Evolutionary conservation across 2,797 vertebrate genomes (phyloP).

Genomic region (Capromys pilorides): DNA sequence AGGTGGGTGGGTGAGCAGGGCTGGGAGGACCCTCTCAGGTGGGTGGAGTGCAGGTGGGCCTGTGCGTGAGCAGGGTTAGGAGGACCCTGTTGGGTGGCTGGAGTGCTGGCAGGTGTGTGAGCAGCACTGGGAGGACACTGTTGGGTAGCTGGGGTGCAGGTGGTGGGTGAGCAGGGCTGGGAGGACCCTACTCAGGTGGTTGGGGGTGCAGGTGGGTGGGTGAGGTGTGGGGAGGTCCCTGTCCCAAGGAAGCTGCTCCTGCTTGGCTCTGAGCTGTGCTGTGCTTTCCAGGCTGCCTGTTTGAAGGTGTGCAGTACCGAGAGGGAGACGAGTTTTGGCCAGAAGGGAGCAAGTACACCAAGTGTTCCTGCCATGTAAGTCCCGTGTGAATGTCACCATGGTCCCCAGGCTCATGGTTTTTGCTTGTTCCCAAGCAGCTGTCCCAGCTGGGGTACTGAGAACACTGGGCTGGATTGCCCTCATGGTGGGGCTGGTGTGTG

Average conservation of each 20-base stretch:
- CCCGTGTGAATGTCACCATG: neutral
- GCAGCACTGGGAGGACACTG: no score
- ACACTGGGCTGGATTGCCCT: neutral
- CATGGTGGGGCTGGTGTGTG: neutral
- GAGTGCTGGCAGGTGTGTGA: no score
- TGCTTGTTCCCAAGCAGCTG: neutral
- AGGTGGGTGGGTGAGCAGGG: no score
- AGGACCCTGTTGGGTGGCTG: no score
- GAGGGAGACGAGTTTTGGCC: slow-evolving; percentile 96
- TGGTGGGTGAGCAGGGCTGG: no score
- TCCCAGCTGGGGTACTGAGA: neutral
- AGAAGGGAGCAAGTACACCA: slow-evolving; percentile 93
- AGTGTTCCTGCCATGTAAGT: slow-evolving; percentile 96
- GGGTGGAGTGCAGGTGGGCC: no score
- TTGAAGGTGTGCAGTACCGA: slow-evolving; percentile 93
- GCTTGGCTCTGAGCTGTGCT: slow-evolving; percentile 1
- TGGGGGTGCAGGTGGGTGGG: neutral
- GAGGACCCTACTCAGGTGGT: neutral
- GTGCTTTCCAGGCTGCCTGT: slow-evolving; percentile 89
- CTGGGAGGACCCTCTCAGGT: no score
- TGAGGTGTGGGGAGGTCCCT: neutral
- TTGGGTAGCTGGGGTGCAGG: no score
- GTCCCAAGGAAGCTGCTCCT: neutral
- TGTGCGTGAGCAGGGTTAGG: no score
- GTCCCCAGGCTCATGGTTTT: neutral